Conservation (phyloP, 2,797 vertebrate species). For the Typhlichthys eigenmanni region DNA sequence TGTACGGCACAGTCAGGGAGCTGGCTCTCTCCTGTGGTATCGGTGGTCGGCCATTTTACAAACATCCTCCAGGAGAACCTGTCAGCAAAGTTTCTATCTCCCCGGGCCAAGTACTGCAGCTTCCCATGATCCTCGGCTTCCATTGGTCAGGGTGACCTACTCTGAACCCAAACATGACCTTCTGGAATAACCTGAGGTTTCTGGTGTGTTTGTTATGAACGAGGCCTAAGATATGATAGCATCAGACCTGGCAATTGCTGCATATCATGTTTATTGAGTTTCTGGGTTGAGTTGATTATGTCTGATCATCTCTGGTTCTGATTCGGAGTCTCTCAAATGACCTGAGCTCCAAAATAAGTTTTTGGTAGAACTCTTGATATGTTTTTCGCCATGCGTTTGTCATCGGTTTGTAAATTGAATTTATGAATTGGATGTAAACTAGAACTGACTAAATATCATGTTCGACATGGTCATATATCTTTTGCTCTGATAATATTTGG, state of each 20-base stretch:
- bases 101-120: conserved; percentile 59
- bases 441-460: background rate
- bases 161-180: conserved; percentile 57
- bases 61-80: conserved; percentile 69
- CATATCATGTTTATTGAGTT: conserved; percentile 36
- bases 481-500: conserved; percentile 1
- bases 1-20: conserved; percentile 48
- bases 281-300: conserved; percentile 28
- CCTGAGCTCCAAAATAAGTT: conserved; percentile 9
- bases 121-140: conserved; percentile 74
- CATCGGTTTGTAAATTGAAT: too few species aligned
- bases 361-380: too few species aligned
- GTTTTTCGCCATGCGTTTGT: too few species aligned
- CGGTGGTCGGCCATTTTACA: conserved; percentile 70
- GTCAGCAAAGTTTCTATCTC: conserved; percentile 65
- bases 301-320: conserved; percentile 39
- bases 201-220: conserved; percentile 53
- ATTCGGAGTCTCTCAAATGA: conserved; percentile 25
- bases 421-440: too few species aligned
- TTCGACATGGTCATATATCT: conserved; percentile 8
- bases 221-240: conserved; percentile 54
- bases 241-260: conserved; percentile 40
- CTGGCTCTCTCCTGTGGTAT: conserved; percentile 71
- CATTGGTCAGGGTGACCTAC: conserved; percentile 54
- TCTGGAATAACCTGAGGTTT: conserved; percentile 32